Conservation (phyloP, 2,113 vertebrate genomes). For the Myotis brandtii region DNA sequence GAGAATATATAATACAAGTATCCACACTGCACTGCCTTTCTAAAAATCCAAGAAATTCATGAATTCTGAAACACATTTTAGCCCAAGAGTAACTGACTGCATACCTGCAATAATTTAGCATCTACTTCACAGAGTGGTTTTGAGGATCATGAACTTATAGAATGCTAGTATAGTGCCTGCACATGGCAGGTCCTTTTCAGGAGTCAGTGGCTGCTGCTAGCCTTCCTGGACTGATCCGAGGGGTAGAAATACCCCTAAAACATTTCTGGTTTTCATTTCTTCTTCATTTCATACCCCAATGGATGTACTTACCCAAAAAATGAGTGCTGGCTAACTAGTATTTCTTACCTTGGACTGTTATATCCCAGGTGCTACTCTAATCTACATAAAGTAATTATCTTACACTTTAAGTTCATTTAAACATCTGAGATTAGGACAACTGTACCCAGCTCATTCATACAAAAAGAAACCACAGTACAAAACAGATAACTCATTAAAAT, state of each 20-base stretch:
- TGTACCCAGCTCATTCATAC: background rate
- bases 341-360: background rate
- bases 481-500: background rate
- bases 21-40: background rate
- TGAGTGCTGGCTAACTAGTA: background rate
- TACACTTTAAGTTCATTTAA: background rate
- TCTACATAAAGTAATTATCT: slow-evolving; percentile 9
- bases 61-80: background rate
- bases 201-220: background rate
- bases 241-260: background rate
- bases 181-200: background rate
- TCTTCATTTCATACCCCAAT: background rate
- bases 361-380: background rate
- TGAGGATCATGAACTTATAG: background rate
- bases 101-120: background rate
- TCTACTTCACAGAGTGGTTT: background rate
- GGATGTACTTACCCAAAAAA: background rate
- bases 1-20: background rate
- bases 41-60: slow-evolving; percentile 10
- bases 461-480: background rate
- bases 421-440: background rate
- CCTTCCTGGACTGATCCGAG: background rate
- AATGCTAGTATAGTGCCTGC: background rate
- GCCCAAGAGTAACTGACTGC: background rate
- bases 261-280: background rate